Conservation (phyloP, 2,797 vertebrate genomes). For the Lacerta agilis region DNA sequence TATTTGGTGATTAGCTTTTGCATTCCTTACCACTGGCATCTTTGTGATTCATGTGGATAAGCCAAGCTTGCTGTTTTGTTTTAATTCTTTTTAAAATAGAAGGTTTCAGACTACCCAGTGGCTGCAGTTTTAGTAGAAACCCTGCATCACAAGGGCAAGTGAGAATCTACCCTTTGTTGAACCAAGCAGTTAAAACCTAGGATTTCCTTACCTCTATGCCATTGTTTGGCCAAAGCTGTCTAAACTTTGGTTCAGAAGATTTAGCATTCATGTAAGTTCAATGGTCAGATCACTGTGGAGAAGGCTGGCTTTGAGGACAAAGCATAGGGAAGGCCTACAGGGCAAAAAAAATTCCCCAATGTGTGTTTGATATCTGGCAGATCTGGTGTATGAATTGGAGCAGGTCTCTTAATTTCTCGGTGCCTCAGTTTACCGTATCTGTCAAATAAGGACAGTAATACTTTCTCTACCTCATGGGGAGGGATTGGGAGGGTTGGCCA, state of each 20-base stretch:
- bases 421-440: slow-evolving; percentile 71
- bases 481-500: slow-evolving; percentile 57
- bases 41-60: slow-evolving; percentile 26
- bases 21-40: slow-evolving; percentile 44
- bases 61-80: slow-evolving; percentile 29
- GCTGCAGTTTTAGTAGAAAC: slow-evolving; percentile 41
- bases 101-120: slow-evolving; percentile 51
- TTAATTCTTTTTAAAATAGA: slow-evolving; percentile 40
- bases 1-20: slow-evolving; percentile 38
- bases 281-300: slow-evolving; percentile 23
- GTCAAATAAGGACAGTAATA: slow-evolving; percentile 59
- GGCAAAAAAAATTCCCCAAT: slow-evolving; percentile 16
- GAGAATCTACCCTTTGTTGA: slow-evolving; percentile 50
- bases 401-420: slow-evolving; percentile 73
- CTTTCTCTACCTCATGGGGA: slow-evolving; percentile 71
- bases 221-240: slow-evolving; percentile 17
- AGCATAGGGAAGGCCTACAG: slow-evolving; percentile 47
- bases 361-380: slow-evolving; percentile 49
- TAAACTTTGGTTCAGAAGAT: slow-evolving; percentile 37
- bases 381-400: slow-evolving; percentile 60
- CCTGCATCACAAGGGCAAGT: slow-evolving; percentile 51
- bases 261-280: slow-evolving; percentile 24
- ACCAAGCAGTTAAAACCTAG: slow-evolving; percentile 40
- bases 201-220: slow-evolving; percentile 22
- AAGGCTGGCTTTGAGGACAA: slow-evolving; percentile 33